Base-by-base conservation (phyloP, 2,113 vertebrate genomes). In the Notothenia rossii region DNA sequence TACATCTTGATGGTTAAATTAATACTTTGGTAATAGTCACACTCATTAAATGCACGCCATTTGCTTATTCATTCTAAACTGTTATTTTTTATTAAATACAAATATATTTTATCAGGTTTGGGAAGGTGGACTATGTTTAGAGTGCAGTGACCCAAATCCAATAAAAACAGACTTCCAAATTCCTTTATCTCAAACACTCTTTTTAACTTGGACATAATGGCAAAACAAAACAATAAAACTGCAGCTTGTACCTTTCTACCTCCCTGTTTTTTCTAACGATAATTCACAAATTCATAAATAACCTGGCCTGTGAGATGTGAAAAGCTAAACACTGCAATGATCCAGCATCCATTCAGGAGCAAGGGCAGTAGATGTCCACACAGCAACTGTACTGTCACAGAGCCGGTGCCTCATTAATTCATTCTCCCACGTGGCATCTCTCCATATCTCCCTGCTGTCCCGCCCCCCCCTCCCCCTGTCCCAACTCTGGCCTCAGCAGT, bases 321-420 rank as follows among this genome's bases (percentile, higher is more conserved):
- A 36, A 80, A 36, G 46, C 12, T 53, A 9, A 3, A 29, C 7
- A 25, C 54, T 50, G 22, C 56, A 46, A 40, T 70, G 25, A 61
- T 68, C 68, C 51, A 43, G 58, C 33, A 54, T 36, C 74, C n/a
- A 25, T 62, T 69, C 46, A 54, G 61, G 75, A 49, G 55, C 22
- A 33, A 54, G 56, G 62, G 76, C 67, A 65, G 33, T 56, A 62
- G 61, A 60, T 29, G 83, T 60, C 92, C 85, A 88, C 55, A 81
- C 69, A 86, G 75, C 79, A 64, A 61, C 84, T 89, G 81, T 74
- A 46, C 82, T 88, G 80, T 90, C 88, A 77, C 54, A 76, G 73
- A 58, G 62, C 65, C 55, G 75, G 53, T 76, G 79, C 66, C 79
- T 91, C 88, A 93, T 92, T 93, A 91, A 93, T 92, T 93, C 91